These are phyloP conservation scores for Lophochroa leadbeateri DNA, from an alignment of 2,113 vertebrate genomes.

Conservation along the genomic window DNA sequence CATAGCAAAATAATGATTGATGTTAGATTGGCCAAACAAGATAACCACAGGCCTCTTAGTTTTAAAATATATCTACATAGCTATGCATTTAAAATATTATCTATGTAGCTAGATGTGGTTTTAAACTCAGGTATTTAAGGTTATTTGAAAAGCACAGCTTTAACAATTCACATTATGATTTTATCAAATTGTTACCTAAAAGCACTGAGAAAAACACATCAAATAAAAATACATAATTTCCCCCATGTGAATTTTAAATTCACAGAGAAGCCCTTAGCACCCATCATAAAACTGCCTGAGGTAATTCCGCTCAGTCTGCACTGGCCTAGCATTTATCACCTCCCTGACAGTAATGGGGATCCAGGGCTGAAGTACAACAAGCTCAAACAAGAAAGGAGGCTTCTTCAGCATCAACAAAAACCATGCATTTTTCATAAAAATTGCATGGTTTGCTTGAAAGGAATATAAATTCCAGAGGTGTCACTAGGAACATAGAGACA, in stretches of 20 bases:
- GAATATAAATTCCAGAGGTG: no score
- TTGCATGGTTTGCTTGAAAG: no score
- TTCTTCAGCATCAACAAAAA: no score
- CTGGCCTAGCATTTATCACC: not conserved
- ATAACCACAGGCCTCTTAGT: not conserved
- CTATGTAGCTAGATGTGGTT: not conserved
- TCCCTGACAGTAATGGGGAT: no score
- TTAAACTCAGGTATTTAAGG: not conserved
- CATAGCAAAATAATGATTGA: not conserved
- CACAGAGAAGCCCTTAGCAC: not conserved
- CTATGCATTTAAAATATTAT: not conserved
- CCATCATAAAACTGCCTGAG: not conserved
- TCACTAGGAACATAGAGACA: no score
- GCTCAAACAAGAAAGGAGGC: no score
- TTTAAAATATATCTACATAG: not conserved
- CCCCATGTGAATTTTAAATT: not conserved
- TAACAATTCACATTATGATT: not conserved
- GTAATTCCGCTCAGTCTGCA: not conserved
- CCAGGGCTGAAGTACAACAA: no score
- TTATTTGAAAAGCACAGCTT: not conserved
- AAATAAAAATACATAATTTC: not conserved
- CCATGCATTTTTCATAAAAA: no score
- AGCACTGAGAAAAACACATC: not conserved
- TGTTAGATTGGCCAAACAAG: not conserved
- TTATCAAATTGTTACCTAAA: not conserved